Percentiles rank a stretch among this genome's conserved stretches.
phyloP scores from a whole-genome alignment of 2,888 invertebrate species.

The Neoitamus cyanurus region DNA sequence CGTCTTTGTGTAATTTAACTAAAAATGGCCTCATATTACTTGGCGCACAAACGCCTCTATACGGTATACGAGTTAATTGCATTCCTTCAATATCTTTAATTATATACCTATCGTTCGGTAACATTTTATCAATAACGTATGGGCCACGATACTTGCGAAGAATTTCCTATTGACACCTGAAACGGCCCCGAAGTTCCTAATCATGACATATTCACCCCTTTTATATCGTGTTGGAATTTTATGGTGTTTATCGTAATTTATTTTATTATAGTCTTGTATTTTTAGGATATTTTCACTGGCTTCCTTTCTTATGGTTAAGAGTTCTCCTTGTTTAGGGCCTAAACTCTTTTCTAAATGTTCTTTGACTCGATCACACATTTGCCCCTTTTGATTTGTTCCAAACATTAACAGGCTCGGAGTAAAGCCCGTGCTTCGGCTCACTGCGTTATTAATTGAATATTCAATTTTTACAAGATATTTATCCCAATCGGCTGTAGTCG shows the following conservation, averaged over 20 bases:
- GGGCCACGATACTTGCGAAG: constrained; percentile 54
- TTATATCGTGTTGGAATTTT: constrained; percentile 53
- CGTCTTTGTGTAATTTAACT: too few species aligned
- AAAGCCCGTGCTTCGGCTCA: constrained; percentile 54
- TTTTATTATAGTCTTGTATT: constrained; percentile 55
- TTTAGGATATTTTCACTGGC: constrained; percentile 32
- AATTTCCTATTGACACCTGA: constrained; percentile 55
- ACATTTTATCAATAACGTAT: constrained; percentile 48
- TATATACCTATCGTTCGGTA: constrained; percentile 53
- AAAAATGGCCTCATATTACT: too few species aligned
- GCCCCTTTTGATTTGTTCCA: not conserved
- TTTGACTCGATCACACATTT: not conserved
- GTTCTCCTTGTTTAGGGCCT: constrained; percentile 32
- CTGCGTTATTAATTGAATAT: constrained; percentile 56
- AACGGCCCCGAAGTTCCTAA: constrained; percentile 51
- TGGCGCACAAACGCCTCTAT: constrained; percentile 28
- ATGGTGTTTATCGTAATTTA: constrained; percentile 55
- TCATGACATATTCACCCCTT: constrained; percentile 54
- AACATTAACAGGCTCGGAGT: not conserved
- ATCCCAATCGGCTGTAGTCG: constrained; percentile 37
- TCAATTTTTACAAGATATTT: constrained; percentile 52
- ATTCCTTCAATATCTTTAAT: constrained; percentile 51
- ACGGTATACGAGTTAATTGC: constrained; percentile 38
- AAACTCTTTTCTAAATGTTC: not conserved
- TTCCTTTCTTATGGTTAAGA: constrained; percentile 22